Conservation (phyloP, 2,113 vertebrate genomes). For the Menidia beryllina region DNA sequence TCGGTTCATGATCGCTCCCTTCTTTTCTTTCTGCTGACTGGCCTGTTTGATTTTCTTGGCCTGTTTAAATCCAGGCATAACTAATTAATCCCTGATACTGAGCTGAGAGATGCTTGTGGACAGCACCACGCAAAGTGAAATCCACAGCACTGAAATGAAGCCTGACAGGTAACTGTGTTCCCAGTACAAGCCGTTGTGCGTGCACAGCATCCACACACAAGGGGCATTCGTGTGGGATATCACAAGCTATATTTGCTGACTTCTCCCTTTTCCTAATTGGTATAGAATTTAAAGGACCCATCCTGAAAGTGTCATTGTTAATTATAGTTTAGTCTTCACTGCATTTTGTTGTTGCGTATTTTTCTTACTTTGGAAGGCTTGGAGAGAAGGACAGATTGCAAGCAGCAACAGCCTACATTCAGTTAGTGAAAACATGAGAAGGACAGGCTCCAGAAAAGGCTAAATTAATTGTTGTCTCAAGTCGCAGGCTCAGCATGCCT, state of each 20-base stretch:
- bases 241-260: conserved; percentile 64
- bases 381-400: conserved; percentile 61
- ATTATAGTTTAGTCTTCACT: conserved; percentile 64
- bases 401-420: conserved; percentile 39
- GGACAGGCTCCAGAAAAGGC: conserved; percentile 43
- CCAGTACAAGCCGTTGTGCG: conserved; percentile 13
- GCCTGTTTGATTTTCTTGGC: conserved; percentile 31
- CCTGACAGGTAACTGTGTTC: conserved; percentile 63
- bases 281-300: conserved; percentile 58
- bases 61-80: conserved; percentile 40
- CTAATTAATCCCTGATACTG: conserved; percentile 72
- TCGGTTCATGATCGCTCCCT: conserved; percentile 40
- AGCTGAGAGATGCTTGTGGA: conserved; percentile 35
- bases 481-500: conserved; percentile 58
- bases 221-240: conserved; percentile 57
- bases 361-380: conserved; percentile 42
- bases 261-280: conserved; percentile 71
- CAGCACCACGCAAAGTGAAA: conserved; percentile 37
- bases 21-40: conserved; percentile 4
- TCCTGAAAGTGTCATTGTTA: conserved; percentile 60
- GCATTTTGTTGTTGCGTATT: conserved; percentile 31
- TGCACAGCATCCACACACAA: conserved; percentile 27
- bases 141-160: conserved; percentile 52
- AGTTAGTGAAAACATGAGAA: conserved; percentile 60
- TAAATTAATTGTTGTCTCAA: conserved; percentile 67